These are phyloP conservation scores for Lophura nycthemera DNA, from an alignment of 2,113 vertebrate genomes.

Conservation along the genomic window DNA sequence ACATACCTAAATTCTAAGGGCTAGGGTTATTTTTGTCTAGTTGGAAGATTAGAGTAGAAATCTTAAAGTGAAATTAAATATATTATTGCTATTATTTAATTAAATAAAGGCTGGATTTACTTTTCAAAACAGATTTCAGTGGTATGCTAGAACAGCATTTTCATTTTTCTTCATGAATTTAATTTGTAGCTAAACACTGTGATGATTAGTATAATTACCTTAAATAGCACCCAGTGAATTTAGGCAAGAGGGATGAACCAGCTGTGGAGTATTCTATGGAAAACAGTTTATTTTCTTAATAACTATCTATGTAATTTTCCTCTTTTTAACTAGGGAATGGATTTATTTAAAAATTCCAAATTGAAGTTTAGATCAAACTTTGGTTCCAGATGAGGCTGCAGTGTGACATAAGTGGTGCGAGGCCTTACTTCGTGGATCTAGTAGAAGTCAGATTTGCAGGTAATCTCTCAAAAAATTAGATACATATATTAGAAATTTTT, in stretches of 20 bases:
- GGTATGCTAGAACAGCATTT: not conserved
- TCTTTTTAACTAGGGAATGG: not conserved
- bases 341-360: not conserved
- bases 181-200: not conserved
- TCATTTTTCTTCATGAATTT: not conserved
- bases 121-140: conserved; percentile 50
- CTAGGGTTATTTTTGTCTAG: not conserved
- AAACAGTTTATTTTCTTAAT: not conserved
- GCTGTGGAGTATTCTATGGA: not conserved
- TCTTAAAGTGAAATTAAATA: conserved; percentile 17
- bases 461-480: not conserved
- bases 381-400: not conserved
- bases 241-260: not conserved
- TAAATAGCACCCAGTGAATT: not conserved
- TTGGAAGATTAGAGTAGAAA: conserved; percentile 3
- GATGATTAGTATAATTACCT: conserved; percentile 27
- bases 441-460: not conserved
- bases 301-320: not conserved
- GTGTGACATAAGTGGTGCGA: not conserved
- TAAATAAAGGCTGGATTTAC: conserved; percentile 37
- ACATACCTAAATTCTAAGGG: not conserved
- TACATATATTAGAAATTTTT: not conserved
- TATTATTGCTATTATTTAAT: conserved; percentile 50
- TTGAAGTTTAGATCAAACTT: not conserved
- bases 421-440: not conserved